Percentiles rank a stretch among this genome's conserved stretches.
Evolutionary conservation across 2,888 invertebrate genomes (phyloP).

Genomic region (Drosophila lacicola): DNA sequence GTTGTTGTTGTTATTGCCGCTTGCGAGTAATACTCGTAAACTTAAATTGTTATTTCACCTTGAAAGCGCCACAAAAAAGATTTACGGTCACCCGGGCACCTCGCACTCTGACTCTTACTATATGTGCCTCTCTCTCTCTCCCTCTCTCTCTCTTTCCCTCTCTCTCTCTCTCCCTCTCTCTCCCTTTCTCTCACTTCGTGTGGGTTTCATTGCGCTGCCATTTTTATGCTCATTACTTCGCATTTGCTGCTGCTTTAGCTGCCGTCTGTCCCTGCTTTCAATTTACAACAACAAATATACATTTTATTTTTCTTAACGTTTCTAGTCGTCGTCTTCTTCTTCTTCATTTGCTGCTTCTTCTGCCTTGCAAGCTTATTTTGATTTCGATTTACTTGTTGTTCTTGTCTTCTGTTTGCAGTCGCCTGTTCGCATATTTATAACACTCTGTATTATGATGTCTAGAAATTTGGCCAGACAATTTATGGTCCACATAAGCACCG

Average conservation of each 20-base stretch:
- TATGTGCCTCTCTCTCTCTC: neutral
- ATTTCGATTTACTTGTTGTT: slow-evolving; percentile 58
- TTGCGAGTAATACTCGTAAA: slow-evolving; percentile 65
- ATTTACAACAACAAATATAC: slow-evolving; percentile 31
- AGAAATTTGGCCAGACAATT: slow-evolving; percentile 68
- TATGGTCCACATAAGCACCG: slow-evolving; percentile 55
- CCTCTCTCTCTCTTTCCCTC: neutral
- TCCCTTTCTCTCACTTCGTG: neutral
- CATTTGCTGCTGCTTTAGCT: slow-evolving; percentile 57
- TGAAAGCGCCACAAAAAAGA: slow-evolving; percentile 75
- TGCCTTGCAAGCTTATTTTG: slow-evolving; percentile 60
- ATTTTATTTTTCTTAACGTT: slow-evolving; percentile 20
- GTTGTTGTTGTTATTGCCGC: slow-evolving; percentile 39
- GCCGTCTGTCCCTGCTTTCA: slow-evolving; percentile 19
- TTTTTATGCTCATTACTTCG: slow-evolving; percentile 76
- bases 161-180: neutral
- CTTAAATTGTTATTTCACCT: slow-evolving; percentile 82
- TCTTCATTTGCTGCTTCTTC: neutral
- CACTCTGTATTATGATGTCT: slow-evolving; percentile 78
- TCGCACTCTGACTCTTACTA: neutral
- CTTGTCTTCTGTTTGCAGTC: slow-evolving; percentile 45
- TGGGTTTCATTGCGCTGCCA: slow-evolving; percentile 46
- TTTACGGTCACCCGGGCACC: slow-evolving; percentile 66
- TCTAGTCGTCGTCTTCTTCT: neutral
- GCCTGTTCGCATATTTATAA: slow-evolving; percentile 70